These are phyloP conservation scores for Tupaia chinensis DNA, from an alignment of 2,113 vertebrate species.

Conservation along the genomic window DNA sequence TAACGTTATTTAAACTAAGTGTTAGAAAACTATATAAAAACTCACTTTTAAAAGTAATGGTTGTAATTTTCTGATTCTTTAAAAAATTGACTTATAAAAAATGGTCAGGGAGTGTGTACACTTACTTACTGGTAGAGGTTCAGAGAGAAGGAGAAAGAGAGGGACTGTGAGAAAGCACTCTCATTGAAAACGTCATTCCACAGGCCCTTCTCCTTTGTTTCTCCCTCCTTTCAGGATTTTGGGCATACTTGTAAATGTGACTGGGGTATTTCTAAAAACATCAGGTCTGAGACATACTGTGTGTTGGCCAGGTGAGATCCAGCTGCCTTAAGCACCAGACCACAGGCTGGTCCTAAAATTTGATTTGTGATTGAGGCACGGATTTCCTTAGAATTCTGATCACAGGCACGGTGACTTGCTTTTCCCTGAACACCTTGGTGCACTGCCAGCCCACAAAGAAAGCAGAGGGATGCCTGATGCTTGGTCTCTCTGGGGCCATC, in stretches of 20 bases:
- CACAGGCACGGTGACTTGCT: background rate
- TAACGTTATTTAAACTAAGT: background rate
- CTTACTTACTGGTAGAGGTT: too few relatives aligned
- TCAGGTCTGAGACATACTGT: too few relatives aligned
- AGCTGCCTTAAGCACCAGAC: too few relatives aligned
- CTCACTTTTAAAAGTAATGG: background rate
- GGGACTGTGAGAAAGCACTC: too few relatives aligned
- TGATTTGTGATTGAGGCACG: background rate
- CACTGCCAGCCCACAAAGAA: background rate
- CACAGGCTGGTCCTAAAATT: background rate
- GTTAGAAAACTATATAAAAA: background rate
- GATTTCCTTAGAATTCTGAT: background rate
- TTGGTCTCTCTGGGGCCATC: background rate
- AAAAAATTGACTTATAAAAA: slow-evolving; percentile 12
- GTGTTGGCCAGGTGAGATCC: too few relatives aligned
- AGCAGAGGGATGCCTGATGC: background rate
- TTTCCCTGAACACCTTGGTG: background rate
- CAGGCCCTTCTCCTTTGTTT: too few relatives aligned
- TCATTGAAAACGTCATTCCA: too few relatives aligned
- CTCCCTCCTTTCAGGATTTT: too few relatives aligned
- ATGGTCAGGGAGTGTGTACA: too few relatives aligned
- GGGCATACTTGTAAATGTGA: too few relatives aligned
- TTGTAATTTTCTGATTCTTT: background rate
- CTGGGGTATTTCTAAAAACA: too few relatives aligned
- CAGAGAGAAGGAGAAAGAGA: too few relatives aligned